These are phyloP conservation scores for Zoanthus solanderi DNA, from an alignment of 92 coral and sea anemone species.

Conservation along the genomic window DNA sequence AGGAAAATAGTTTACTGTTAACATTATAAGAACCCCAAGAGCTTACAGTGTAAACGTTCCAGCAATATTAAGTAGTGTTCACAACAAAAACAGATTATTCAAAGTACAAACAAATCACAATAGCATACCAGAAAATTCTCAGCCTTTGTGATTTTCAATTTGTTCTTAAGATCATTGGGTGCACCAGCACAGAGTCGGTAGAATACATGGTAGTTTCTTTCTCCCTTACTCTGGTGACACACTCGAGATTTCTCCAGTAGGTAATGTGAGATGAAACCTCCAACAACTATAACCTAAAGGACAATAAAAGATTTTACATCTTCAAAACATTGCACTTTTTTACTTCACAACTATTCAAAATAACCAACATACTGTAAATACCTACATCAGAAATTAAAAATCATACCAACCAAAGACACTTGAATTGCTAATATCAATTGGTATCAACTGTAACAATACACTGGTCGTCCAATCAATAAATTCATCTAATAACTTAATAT, in stretches of 20 bases:
- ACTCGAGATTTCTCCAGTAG: slow-evolving; percentile 97
- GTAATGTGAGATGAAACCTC: slow-evolving; percentile 97
- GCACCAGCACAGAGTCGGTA: slow-evolving; percentile 97
- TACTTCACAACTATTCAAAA: background rate
- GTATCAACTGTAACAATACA: too few relatives aligned
- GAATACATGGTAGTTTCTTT: slow-evolving; percentile 97
- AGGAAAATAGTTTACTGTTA: background rate
- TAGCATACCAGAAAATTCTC: slow-evolving; percentile 83
- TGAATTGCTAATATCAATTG: background rate
- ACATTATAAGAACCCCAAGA: too few relatives aligned
- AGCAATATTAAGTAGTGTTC: too few relatives aligned
- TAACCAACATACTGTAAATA: background rate
- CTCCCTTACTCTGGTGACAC: slow-evolving; percentile 97
- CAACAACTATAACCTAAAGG: slow-evolving; percentile 88
- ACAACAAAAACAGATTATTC: too few relatives aligned
- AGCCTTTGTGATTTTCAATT: slow-evolving; percentile 83
- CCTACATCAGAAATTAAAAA: background rate
- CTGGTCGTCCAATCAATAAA: too few relatives aligned
- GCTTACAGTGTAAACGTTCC: too few relatives aligned
- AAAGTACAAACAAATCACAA: too few relatives aligned
- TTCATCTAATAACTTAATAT: too few relatives aligned
- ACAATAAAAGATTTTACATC: background rate
- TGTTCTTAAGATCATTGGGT: slow-evolving; percentile 83
- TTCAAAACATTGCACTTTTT: background rate
- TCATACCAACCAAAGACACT: background rate